A percentile compares a stretch with the other conserved stretches of the same genome.
Conservation (phyloP, 2,113 vertebrate genomes). For the Dunckerocampus dactyliophorus region DNA sequence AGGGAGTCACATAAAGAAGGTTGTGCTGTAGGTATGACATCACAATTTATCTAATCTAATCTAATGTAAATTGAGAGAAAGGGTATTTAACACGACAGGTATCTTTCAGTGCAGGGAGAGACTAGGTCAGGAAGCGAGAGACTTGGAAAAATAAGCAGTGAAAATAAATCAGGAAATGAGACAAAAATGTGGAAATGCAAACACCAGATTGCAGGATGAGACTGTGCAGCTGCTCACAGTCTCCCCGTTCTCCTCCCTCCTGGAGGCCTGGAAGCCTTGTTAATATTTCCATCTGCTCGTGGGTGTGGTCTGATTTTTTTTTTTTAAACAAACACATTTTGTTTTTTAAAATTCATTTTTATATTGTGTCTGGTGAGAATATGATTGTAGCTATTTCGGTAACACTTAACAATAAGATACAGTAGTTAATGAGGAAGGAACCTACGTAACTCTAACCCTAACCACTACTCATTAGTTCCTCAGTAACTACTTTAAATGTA, state of each 20-base stretch:
- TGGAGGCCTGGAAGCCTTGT: constrained; percentile 1
- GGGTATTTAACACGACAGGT: not conserved
- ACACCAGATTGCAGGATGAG: constrained; percentile 1
- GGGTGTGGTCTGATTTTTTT: not conserved
- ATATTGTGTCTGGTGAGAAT: too few relatives aligned
- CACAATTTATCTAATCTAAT: too few relatives aligned
- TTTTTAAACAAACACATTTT: not conserved
- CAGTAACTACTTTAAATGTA: too few relatives aligned
- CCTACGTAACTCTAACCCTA: too few relatives aligned
- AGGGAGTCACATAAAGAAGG: not conserved
- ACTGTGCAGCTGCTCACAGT: constrained; percentile 7
- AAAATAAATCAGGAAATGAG: not conserved
- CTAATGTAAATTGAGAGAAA: not conserved
- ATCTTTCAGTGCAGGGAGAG: not conserved
- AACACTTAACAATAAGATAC: too few relatives aligned
- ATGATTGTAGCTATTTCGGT: too few relatives aligned
- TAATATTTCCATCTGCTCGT: constrained; percentile 23
- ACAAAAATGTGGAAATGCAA: constrained; percentile 1
- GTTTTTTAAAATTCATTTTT: not conserved
- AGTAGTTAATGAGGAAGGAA: too few relatives aligned
- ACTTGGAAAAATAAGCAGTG: not conserved
- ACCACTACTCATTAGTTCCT: too few relatives aligned
- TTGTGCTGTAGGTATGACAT: not conserved
- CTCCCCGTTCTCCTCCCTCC: constrained; percentile 1
- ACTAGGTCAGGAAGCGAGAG: not conserved